phyloP scores from a whole-genome alignment of 1,140 invertebrate species.

The Drosophila lini region DNA sequence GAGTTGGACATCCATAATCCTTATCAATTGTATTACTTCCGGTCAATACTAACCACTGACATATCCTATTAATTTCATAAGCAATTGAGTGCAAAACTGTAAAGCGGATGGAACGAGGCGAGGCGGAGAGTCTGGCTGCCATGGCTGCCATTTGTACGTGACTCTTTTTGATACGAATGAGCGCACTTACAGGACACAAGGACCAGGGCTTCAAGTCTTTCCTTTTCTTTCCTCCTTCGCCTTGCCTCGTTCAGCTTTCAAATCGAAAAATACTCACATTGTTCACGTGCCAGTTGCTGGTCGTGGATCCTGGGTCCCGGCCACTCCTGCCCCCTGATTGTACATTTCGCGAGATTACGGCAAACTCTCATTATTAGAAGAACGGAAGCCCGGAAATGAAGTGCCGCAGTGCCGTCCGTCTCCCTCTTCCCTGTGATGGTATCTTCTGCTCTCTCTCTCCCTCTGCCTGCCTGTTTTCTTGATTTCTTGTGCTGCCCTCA shows the following conservation, averaged over 20 bases:
- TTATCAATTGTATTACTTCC: slow-evolving; percentile 84
- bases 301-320: background rate
- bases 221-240: slow-evolving; percentile 9
- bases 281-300: slow-evolving; percentile 65
- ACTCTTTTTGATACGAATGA: slow-evolving; percentile 79
- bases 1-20: slow-evolving; percentile 73
- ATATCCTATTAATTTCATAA: slow-evolving; percentile 84
- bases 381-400: slow-evolving; percentile 82
- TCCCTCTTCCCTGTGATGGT: background rate
- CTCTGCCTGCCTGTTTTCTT: slow-evolving; percentile 3
- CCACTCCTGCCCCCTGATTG: slow-evolving; percentile 32
- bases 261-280: slow-evolving; percentile 77
- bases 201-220: slow-evolving; percentile 46
- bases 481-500: slow-evolving; percentile 54
- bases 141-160: slow-evolving; percentile 59
- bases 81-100: slow-evolving; percentile 84
- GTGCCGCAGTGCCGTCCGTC: slow-evolving; percentile 44
- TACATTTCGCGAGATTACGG: slow-evolving; percentile 78
- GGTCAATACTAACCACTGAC: slow-evolving; percentile 84
- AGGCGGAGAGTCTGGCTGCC: slow-evolving; percentile 39
- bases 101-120: slow-evolving; percentile 54
- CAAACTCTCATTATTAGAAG: slow-evolving; percentile 81
- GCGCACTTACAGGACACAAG: slow-evolving; percentile 73
- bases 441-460: background rate
- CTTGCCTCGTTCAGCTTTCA: slow-evolving; percentile 26